Evolutionary conservation across 2,888 invertebrate species (phyloP), one percentile per base, ranked within the genome.

Genomic region (Chalcis sispes): DNA sequence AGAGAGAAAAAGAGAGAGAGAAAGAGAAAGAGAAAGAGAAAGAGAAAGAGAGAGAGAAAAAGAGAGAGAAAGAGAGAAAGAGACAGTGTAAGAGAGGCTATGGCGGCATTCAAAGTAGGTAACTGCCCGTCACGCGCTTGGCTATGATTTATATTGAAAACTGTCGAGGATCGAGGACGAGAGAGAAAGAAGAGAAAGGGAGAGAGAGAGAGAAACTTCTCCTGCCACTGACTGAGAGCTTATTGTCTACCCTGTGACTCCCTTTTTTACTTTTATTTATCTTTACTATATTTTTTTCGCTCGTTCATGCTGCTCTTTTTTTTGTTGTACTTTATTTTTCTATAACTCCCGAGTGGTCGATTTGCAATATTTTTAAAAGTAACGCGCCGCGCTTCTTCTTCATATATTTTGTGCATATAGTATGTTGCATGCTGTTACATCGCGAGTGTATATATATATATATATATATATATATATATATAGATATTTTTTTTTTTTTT

Each of bases 81-180:
- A 23, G 56, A 50, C 18, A 32, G 52, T 50, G 29, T 13, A 18
- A 15, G 5, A 15, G 13, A 13, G 52, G 46, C 32, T 46, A 25
- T 8, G 13, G 50, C 23, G 56, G 65, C 48, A 61, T 59, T 75
- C 77, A 79, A 80, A 81, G 79, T 79, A 78, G 79, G 78, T 76
- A 80, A 76, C 79, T 76, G 77, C 70, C 80, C 81, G 83, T 82
- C 82, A 81, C 78, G 77, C 70, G 71, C 59, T n/a, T n/a, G n/a
- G 46, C 36, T 58, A 61, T 83, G 82, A 82, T 82, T 81, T 81
- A 82, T 82, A 80, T 79, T 79, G 75, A 64, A 23, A 70, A 61
- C 73, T 59, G 73, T 70, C 73, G 65, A 66, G 65, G 73, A 77
- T 73, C 80, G 80, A 79, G 79, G 81, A 77, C 78, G 73, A 69